phyloP scores from a whole-genome alignment of 1,140 invertebrate species.

The Drosophila persimilis region DNA sequence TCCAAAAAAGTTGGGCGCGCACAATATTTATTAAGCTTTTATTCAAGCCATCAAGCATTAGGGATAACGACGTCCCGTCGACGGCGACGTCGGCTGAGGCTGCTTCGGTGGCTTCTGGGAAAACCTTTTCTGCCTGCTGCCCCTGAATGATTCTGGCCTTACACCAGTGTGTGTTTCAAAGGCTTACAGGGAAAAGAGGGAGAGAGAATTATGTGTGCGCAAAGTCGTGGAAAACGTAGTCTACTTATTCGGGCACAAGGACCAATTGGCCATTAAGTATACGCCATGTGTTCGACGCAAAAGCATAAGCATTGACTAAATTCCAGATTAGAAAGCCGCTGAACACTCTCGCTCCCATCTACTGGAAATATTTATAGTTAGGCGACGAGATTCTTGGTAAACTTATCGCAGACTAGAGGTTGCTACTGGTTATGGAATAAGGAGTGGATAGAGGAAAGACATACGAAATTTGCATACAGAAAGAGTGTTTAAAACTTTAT shows the following conservation, averaged over 20 bases:
- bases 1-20: constrained; percentile 37
- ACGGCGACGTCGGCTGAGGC: constrained; percentile 5
- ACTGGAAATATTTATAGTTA: too few species aligned
- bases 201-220: constrained; percentile 14
- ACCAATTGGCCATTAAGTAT: constrained; percentile 51
- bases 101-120: constrained; percentile 30
- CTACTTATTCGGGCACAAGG: constrained; percentile 21
- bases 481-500: too few species aligned
- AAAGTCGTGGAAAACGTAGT: constrained; percentile 35
- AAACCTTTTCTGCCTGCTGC: constrained; percentile 27
- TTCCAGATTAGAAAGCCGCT: constrained; percentile 9
- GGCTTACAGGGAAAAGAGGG: constrained; percentile 12
- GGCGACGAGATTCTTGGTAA: too few species aligned
- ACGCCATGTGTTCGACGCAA: constrained; percentile 17
- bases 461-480: too few species aligned
- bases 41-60: constrained; percentile 77
- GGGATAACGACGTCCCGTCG: constrained; percentile 67
- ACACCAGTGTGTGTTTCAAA: constrained; percentile 5
- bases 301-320: constrained; percentile 6
- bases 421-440: not conserved
- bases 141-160: constrained; percentile 7
- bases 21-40: constrained; percentile 77
- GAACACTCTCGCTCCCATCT: too few species aligned
- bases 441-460: too few species aligned
- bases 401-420: too few species aligned